Conservation (phyloP, 2,797 vertebrate species). For the Acridotheres tristis region DNA sequence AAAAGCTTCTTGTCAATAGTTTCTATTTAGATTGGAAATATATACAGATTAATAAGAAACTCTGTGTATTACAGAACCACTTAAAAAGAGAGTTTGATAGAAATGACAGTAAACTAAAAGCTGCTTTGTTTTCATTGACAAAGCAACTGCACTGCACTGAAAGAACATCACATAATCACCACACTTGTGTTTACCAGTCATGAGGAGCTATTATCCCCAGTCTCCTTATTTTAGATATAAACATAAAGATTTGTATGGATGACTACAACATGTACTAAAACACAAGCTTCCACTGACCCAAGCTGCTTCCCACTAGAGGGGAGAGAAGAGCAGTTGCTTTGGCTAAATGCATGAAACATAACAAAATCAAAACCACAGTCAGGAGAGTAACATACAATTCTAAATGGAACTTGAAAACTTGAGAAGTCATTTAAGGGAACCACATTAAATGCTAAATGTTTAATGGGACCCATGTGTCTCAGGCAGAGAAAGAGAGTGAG, state of each 20-base stretch:
- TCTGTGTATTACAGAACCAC: neutral
- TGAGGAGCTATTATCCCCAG: neutral
- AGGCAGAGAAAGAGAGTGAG: conserved; percentile 79
- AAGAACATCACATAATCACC: neutral
- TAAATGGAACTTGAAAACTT: conserved; percentile 83
- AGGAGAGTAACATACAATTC: conserved; percentile 77
- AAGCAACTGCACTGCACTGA: neutral
- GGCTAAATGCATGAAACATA: conserved; percentile 57
- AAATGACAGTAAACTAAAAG: neutral
- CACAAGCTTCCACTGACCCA: neutral
- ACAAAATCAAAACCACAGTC: conserved; percentile 76
- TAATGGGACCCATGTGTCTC: conserved; percentile 85
- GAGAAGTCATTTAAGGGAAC: conserved; percentile 85
- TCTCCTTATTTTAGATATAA: neutral
- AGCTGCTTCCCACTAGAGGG: conserved; percentile 73
- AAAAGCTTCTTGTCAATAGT: neutral
- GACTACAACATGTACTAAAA: neutral
- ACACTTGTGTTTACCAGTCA: neutral
- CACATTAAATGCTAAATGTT: conserved; percentile 84
- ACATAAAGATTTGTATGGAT: neutral
- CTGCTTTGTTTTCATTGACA: neutral
- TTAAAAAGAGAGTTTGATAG: neutral
- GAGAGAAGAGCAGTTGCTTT: conserved; percentile 66
- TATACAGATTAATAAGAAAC: neutral
- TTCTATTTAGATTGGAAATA: neutral